Evolutionary conservation across 1,140 invertebrate genomes (phyloP), one percentile per base, ranked within the genome.

Genomic region (Battus philenor): DNA sequence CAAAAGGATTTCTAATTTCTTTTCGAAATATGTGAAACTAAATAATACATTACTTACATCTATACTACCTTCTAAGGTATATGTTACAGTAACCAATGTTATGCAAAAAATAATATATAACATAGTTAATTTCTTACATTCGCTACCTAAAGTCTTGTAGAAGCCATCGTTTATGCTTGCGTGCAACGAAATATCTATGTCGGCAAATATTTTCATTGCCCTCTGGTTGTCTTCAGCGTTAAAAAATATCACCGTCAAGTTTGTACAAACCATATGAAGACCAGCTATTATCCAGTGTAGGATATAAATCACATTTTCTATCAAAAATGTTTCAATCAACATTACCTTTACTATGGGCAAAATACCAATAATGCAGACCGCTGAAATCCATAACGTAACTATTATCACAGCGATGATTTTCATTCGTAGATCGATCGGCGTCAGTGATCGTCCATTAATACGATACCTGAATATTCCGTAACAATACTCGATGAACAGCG

Each of bases 401-500:
- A 59, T 12, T 6, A 47, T 11, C 1, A 63, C 18, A 6, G 46
- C 44, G 5, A 58, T 44, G 1, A 58, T 10, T 47, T 63, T 74
- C 54, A 65, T 61, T 45, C 26, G 51, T 13, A 8, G 39, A 41
- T 45, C 59, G 9, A 50, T 45, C 9, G 47, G 22, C 11, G 9
- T 17, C 22, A 71, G 18, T 8, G 54, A 47, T n/a, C 44, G 49
- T 2, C 52, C 20, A 0, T 7, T 17, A 9, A 59, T n/a, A 7
- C 47, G 24, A 44, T 58, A 69, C 49, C 63, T 53, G 39, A 58
- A 62, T 39, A 76, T 64, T 10, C 69, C 68, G 43, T 53, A 67
- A 4, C 16, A 38, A 12, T 53, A 32, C 45, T 71, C 63, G 12
- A 70, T 9, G 12, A 49, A 31, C 2, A 67, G 17, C 4, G 50